Evolutionary conservation across 2,797 vertebrate genomes (phyloP), one percentile per base, ranked within the genome.

Genomic region (Parotocinclus haroldoi): DNA sequence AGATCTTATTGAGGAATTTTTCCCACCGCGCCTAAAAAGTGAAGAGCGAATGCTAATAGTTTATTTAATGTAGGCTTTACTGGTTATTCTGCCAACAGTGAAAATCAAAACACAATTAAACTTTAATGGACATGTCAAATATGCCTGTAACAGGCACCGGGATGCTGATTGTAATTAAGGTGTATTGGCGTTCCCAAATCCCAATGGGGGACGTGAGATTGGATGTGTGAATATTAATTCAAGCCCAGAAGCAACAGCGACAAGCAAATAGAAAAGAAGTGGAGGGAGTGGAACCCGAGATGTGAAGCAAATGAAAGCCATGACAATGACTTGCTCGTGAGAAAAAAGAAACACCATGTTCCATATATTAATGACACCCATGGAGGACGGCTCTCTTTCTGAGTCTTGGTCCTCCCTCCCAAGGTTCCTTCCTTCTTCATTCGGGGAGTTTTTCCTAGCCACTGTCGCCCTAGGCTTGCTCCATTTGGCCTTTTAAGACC

Each of bases 141-240:
- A 27, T 27, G 27, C 5, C 27, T 27, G 27, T 27, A 27, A 27
- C 71, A 66, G 48, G 11, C 65, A 55, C 37, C n/a, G 73, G 61
- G 55, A 72, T 40, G 50, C 58, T 73, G 49, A 58, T 73, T 84
- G 85, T 83, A 82, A 87, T 87, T 85, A 85, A 60, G 83, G 80
- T 71, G 70, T 68, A 88, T 87, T 83, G 84, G 85, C 86, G 27
- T 82, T 79, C 75, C 73, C 73, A 68, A 71, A 78, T 85, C 82
- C 78, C 80, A 48, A 58, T 45, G 75, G 78, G n/a, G 77, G 81
- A 63, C 73, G 63, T 55, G 71, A 69, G 78, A 84, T 84, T 77
- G 84, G 76, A 81, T 75, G 79, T 71, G 88, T 89, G 88, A 83
- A 89, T 88, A 85, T 81, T 81, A 80, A 86, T 88, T 81, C 79